Base-by-base conservation (phyloP, 2,797 vertebrate species). In the Spea hammondii region DNA sequence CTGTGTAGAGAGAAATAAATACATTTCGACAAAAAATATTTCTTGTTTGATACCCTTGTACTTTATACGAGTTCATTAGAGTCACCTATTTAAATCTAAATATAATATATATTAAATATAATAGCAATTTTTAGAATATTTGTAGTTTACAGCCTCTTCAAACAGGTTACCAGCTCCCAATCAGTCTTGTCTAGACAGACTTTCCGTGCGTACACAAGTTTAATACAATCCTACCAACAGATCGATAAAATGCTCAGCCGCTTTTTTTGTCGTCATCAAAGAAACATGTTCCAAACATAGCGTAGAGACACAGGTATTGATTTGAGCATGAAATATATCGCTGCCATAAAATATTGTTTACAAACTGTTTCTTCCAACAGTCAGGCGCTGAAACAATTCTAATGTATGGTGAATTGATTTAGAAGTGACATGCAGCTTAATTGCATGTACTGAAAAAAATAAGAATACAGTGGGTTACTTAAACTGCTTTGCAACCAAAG, bases 101-200 rank as follows among this genome's bases (percentile, higher is more conserved):
- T n/a, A n/a, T n/a, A n/a, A n/a, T n/a, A n/a, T n/a, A n/a, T n/a
- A n/a, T 32, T 32, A 32, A 32, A 32, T 32, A 1, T 32, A 32
- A 32, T 32, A 3, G 32, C 2, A 32, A 32, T 32, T 48, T 73
- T 50, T 73, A 4, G 49, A 9, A 45, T 8, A 59, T 62, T 49
- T 17, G 48, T 47, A 51, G 14, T 12, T 47, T 65, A 45, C 47
- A n/a, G 11, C 62, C 62, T 66, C 12, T 66, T 32, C 32, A 17
- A 75, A 13, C 51, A 9, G 11, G 8, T 9, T 65, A 62, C 65
- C 51, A 74, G 14, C 72, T 51, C 50, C 67, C 57, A 59, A 48
- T 57, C 74, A 67, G n/a, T 68, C 46, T 57, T 6, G 66, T 70
- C 65, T 77, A 50, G 75, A 77, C 75, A 69, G 67, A 60, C 14